Evolutionary conservation across 2,888 invertebrate species (phyloP), one percentile per base, ranked within the genome.

Genomic region (Cheilosia variabilis): DNA sequence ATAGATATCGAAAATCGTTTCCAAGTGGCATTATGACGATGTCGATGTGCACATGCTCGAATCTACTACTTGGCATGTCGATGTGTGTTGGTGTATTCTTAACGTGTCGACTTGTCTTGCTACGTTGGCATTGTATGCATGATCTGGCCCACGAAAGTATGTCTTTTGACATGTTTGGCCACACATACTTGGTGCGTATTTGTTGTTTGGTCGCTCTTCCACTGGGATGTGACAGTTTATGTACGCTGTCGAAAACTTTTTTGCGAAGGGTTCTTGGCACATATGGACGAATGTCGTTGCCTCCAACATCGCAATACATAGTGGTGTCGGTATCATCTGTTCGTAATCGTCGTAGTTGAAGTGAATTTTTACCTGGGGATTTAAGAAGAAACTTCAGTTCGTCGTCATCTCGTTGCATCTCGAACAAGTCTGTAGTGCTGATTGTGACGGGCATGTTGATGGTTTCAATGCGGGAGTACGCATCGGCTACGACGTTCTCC

Each of bases 81-180:
- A 80, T 80, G 17, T 80, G 60, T 62, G 52, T 53, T 15, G 80
- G 73, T 41, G 24, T 13, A 22, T 80, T 80, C 37, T 68, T 73
- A 13, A 80, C 73, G 17, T 62, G 73, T 1, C 65, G 58, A n/a
- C 19, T 19, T 41, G 60, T 41, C 24, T 79, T 71, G 34, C 52
- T 60, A 1, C 50, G 57, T 17, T 78, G 62, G n/a, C 69, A 69
- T 4, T 50, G 55, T 15, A 68, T n/a, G 55, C 62, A 45, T 22
- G 69, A 52, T 4, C 47, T 31, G 13, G 82, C 76, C 68, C 57
- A 68, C 9, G 24, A 37, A 9, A n/a, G 24, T 13, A 69, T 71
- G 45, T 77, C 72, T 5, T 53, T 60, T 15, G 10, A 24, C 76
- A 60, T 88, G 77, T 13, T 41, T 15, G 87, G 68, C 72, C 81